Percentiles rank a stretch among this genome's conserved stretches.
phyloP scores from a whole-genome alignment of 2,113 vertebrate species.

The Ariopsis seemanni region DNA sequence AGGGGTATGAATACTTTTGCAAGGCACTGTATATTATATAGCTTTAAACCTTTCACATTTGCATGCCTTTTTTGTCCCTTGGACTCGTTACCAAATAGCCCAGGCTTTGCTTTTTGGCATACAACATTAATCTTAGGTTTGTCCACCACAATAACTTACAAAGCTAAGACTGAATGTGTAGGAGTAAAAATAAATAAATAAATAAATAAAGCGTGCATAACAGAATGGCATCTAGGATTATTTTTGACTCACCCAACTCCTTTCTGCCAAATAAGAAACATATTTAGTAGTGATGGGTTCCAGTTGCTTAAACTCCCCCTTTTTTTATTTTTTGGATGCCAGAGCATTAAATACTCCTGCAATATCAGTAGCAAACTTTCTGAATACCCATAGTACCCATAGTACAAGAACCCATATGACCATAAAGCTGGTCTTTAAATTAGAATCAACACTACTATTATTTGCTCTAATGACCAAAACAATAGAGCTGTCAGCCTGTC shows the following conservation, averaged over 20 bases:
- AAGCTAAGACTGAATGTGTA: conserved; percentile 10
- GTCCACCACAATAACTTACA: background rate
- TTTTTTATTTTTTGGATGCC: background rate
- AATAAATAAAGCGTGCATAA: background rate
- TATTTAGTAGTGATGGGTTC: conserved; percentile 51
- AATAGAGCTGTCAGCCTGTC: background rate
- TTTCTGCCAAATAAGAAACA: conserved; percentile 28
- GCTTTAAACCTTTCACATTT: no score
- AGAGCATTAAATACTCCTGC: background rate
- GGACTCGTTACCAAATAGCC: background rate
- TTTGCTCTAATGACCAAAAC: background rate
- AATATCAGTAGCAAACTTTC: background rate
- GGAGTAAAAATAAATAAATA: background rate
- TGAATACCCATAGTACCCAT: background rate
- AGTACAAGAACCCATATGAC: background rate
- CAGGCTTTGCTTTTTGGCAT: background rate
- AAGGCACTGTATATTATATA: no score
- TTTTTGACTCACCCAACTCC: conserved; percentile 14
- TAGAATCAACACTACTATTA: background rate
- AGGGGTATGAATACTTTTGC: no score
- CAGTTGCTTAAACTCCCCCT: conserved; percentile 51
- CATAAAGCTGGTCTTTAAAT: background rate
- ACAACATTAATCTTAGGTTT: background rate
- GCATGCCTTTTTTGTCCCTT: background rate
- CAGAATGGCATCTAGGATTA: conserved; percentile 17